phyloP scores from a whole-genome alignment of 2,797 vertebrate species.

The Sebastiscus tertius region DNA sequence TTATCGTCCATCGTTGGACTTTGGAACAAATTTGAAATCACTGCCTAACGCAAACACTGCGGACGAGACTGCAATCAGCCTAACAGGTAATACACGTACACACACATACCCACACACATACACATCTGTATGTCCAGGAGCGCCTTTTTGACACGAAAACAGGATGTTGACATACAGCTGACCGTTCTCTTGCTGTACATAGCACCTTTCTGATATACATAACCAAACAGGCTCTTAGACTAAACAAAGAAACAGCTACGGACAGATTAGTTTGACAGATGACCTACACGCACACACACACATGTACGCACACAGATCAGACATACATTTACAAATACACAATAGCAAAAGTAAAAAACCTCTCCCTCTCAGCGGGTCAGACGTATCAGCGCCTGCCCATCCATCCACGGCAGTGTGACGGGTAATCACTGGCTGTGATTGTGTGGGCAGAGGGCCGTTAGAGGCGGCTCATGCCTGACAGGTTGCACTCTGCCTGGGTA shows the following conservation, averaged over 20 bases:
- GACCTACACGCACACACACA: constrained; percentile 20
- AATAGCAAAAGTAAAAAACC: constrained; percentile 40
- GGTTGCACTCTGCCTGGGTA: constrained; percentile 62
- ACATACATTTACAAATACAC: constrained; percentile 41
- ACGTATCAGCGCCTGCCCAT: constrained; percentile 69
- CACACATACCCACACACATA: not conserved
- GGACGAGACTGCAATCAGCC: constrained; percentile 26
- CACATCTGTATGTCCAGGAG: not conserved
- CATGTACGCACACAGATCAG: not conserved
- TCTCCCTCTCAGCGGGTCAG: constrained; percentile 59
- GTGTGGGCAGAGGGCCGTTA: constrained; percentile 70
- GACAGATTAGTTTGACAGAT: constrained; percentile 45
- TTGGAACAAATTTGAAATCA: constrained; percentile 7
- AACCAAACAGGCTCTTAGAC: constrained; percentile 10
- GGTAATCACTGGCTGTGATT: constrained; percentile 83
- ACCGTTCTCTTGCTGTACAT: constrained; percentile 20
- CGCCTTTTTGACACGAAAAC: constrained; percentile 11
- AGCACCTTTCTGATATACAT: constrained; percentile 12
- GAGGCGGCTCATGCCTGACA: constrained; percentile 73
- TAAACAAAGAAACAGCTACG: constrained; percentile 33
- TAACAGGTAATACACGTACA: constrained; percentile 59
- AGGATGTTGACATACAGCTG: not conserved
- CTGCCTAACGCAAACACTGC: not conserved
- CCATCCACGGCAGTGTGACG: constrained; percentile 73
- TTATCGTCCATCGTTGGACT: not conserved